These are phyloP conservation scores for Xestia xanthographa DNA, from an alignment of 2,888 invertebrate genomes.

Conservation along the genomic window DNA sequence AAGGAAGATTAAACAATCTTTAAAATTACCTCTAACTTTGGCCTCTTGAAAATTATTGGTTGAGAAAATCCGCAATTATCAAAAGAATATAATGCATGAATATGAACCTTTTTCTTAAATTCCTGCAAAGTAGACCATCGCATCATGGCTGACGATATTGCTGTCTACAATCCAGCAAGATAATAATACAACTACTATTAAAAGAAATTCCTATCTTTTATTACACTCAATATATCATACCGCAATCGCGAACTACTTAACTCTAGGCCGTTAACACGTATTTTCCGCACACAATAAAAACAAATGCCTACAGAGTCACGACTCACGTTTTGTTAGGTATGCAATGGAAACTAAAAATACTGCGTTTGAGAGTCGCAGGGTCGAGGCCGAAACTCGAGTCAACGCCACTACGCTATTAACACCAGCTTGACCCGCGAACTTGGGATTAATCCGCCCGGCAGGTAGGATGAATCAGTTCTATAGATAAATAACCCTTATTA, in stretches of 20 bases:
- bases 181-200: constrained; percentile 1
- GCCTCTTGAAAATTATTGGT: neutral
- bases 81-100: neutral
- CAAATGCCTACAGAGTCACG: constrained; percentile 66
- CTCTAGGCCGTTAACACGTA: constrained; percentile 42
- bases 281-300: constrained; percentile 57
- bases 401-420: constrained; percentile 71
- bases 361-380: constrained; percentile 67
- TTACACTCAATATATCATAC: constrained; percentile 46
- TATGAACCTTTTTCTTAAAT: neutral
- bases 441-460: constrained; percentile 36
- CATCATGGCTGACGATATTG: neutral
- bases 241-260: constrained; percentile 37
- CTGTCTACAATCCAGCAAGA: neutral
- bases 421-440: constrained; percentile 47
- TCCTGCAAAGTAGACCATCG: neutral
- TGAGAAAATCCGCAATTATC: neutral
- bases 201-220: constrained; percentile 36
- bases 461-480: neutral
- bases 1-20: neutral
- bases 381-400: constrained; percentile 78
- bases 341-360: constrained; percentile 70
- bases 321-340: constrained; percentile 67
- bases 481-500: neutral
- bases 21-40: neutral